These are phyloP conservation scores for Augiades crinisus DNA, from an alignment of 2,888 invertebrate species.

Conservation along the genomic window DNA sequence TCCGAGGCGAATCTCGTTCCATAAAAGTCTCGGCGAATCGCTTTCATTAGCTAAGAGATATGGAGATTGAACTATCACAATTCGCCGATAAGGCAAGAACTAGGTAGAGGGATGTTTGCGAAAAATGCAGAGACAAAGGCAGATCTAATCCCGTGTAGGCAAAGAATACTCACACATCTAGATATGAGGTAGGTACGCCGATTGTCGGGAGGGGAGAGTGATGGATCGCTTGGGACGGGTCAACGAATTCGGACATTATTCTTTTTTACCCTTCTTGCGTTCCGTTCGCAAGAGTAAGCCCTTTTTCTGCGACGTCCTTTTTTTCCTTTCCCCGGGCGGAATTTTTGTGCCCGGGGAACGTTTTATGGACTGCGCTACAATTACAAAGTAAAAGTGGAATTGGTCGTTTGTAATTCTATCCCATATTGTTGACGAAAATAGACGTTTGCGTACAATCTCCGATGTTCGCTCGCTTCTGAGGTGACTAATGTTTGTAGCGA, in stretches of 20 bases:
- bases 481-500: slow-evolving; percentile 7
- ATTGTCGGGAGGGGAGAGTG: slow-evolving; percentile 70
- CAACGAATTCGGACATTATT: slow-evolving; percentile 83
- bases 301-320: slow-evolving; percentile 79
- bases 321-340: slow-evolving; percentile 57
- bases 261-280: slow-evolving; percentile 82
- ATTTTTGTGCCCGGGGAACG: slow-evolving; percentile 65
- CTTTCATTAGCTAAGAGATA: slow-evolving; percentile 25
- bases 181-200: slow-evolving; percentile 64
- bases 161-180: slow-evolving; percentile 67
- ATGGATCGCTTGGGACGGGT: slow-evolving; percentile 82
- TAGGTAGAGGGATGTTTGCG: slow-evolving; percentile 19
- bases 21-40: slow-evolving; percentile 10
- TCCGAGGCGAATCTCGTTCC: slow-evolving; percentile 1
- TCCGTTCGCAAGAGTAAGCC: slow-evolving; percentile 78
- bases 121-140: slow-evolving; percentile 37
- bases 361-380: slow-evolving; percentile 77
- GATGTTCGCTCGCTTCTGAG: slow-evolving; percentile 14
- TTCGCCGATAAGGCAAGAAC: slow-evolving; percentile 16
- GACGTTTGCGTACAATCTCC: slow-evolving; percentile 27
- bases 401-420: slow-evolving; percentile 68
- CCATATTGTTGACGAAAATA: slow-evolving; percentile 57
- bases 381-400: slow-evolving; percentile 80
- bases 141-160: slow-evolving; percentile 67
- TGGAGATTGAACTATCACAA: slow-evolving; percentile 23